Conservation (phyloP, 1,140 invertebrate genomes). For the Geopemphigus sp. region DNA sequence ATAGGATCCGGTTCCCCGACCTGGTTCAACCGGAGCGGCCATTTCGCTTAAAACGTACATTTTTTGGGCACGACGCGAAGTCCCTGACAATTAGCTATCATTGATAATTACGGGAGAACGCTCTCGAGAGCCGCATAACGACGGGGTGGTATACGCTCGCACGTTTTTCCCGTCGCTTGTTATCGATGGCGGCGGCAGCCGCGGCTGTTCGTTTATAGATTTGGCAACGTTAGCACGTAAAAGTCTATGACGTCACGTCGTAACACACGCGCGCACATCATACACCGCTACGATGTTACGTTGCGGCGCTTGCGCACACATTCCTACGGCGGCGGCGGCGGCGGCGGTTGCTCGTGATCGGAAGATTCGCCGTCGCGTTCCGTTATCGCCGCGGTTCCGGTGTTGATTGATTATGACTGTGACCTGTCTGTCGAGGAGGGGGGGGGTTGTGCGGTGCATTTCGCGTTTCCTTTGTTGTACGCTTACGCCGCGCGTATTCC, state of each 20-base stretch:
- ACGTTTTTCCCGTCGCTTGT: no score
- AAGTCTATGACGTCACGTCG: conserved; percentile 4
- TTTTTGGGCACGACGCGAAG: no score
- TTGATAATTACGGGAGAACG: no score
- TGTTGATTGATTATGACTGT: conserved; percentile 4
- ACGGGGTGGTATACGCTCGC: no score
- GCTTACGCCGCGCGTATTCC: background rate
- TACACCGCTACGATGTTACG: background rate
- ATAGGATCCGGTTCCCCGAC: conserved; percentile 36
- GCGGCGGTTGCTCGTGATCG: conserved; percentile 10
- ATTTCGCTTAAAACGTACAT: background rate
- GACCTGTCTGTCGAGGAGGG: background rate
- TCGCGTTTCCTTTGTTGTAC: background rate
- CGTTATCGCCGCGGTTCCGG: no score
- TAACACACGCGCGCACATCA: background rate
- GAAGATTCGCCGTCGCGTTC: background rate
- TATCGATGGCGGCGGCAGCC: background rate
- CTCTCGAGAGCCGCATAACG: no score
- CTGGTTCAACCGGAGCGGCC: conserved; percentile 28
- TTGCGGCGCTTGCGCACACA: conserved; percentile 1
- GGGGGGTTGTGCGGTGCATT: background rate
- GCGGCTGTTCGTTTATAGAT: background rate
- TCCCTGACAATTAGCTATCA: no score
- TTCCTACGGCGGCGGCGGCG: background rate
- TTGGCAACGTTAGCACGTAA: conserved; percentile 7